Base-by-base conservation (phyloP, 2,797 vertebrate genomes). In the Aphelocoma californica region DNA sequence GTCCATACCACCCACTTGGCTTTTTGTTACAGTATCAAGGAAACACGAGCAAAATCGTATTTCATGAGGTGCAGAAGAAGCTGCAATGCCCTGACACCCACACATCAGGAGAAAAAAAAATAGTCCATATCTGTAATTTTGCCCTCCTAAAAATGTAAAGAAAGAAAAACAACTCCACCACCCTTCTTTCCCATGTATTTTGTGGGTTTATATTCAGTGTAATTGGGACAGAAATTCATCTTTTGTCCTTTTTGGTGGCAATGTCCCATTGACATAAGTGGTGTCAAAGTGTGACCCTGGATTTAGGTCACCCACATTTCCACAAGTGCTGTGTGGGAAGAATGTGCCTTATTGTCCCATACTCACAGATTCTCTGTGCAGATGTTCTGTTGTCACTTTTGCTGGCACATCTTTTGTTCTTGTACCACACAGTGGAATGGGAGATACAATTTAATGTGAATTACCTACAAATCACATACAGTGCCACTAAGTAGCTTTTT, bases 371-470 rank as follows among this genome's bases (percentile, higher is more conserved):
- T 64, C n/a, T 77, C 71, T 42, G 0, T 67, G 60, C 85, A 83
- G 62, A 18, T 58, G 73, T 34, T 48, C 29, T 24, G 1, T 56
- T 86, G 92, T 38, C 64, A 47, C 61, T 92, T 91, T 88, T 70
- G 77, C 47, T 78, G 54, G 70, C 70, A 12, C 81, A 31, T 66
- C 71, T 90, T 93, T 85, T 66, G 54, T 94, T 93, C 84, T 53
- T 77, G 36, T 62, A 72, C 51, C 73, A 62, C 85, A 34, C 57
- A 28, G 79, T 56, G 65, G 71, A 88, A 94, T n/a, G 4, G 70
- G 85, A 97, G 86, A 44, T 86, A 69, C 25, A 96, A 80, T 95
- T 96, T 84, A 75, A 74, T 87, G 74, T 81, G 97, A 96, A 91
- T 95, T 96, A 93, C 93, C 81, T 95, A 34, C 93, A 92, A 57